phyloP scores from a whole-genome alignment of 1,140 invertebrate genomes.

The Lasioglossum albipes region DNA sequence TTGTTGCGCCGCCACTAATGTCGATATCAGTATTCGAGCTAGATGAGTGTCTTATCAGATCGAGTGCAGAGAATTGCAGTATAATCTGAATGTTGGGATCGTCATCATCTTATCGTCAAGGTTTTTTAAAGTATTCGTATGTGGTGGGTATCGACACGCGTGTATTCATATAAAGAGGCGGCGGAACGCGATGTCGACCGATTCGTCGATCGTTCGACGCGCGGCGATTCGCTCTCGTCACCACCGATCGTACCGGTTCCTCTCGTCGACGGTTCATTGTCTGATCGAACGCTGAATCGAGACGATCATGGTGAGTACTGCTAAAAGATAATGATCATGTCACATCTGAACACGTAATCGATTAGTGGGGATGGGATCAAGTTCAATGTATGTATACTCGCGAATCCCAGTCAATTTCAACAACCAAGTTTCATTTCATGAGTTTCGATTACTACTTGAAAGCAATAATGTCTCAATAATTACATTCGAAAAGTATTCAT shows the following conservation, averaged over 20 bases:
- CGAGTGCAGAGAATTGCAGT: background rate
- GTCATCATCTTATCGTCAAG: conserved; percentile 20
- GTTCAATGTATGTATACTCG: too few relatives aligned
- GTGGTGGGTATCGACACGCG: background rate
- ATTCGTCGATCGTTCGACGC: background rate
- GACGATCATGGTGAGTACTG: conserved; percentile 4
- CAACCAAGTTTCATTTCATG: too few relatives aligned
- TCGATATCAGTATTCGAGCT: background rate
- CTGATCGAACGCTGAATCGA: background rate
- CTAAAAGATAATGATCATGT: too few relatives aligned
- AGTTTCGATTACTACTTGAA: too few relatives aligned
- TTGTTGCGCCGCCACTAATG: too few relatives aligned
- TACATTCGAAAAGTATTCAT: too few relatives aligned
- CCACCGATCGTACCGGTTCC: background rate
- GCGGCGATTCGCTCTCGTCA: background rate
- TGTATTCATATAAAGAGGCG: conserved; percentile 1
- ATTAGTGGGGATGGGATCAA: too few relatives aligned
- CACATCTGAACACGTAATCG: too few relatives aligned
- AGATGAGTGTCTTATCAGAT: conserved; percentile 5
- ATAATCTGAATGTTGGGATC: conserved; percentile 2
- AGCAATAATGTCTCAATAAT: too few relatives aligned
- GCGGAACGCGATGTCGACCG: background rate
- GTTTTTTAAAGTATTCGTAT: background rate
- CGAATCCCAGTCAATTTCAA: too few relatives aligned
- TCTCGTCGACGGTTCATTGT: background rate